Percentiles rank a stretch among this genome's conserved stretches.
Evolutionary conservation across 1,140 invertebrate genomes (phyloP).

Genomic region (Hycleus phaleratus): DNA sequence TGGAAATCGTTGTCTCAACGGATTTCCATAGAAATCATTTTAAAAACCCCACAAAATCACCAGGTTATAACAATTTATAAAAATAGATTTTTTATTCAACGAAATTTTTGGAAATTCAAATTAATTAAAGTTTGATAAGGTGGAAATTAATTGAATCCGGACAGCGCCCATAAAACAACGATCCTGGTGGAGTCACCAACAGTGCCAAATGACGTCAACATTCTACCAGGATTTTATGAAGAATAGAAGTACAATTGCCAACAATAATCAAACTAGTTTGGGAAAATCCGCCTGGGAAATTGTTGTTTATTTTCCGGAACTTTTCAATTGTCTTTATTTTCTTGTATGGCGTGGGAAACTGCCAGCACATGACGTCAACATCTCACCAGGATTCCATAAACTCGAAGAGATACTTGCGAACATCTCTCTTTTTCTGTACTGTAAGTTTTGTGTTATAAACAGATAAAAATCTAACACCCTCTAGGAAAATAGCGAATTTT

Average conservation of each 20-base stretch:
- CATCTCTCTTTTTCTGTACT: too few species aligned
- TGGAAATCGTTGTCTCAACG: constrained; percentile 21
- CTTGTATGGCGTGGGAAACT: too few species aligned
- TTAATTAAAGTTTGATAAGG: not conserved
- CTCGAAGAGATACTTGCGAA: not conserved
- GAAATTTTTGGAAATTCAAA: constrained; percentile 18
- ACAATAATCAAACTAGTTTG: not conserved
- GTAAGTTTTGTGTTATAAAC: too few species aligned
- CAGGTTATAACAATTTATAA: too few species aligned
- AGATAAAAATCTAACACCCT: too few species aligned
- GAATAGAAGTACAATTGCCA: not conserved
- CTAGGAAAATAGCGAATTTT: too few species aligned
- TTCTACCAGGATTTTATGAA: constrained; percentile 22
- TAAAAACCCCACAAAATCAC: too few species aligned
- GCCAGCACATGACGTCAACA: constrained; percentile 15
- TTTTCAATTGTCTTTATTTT: not conserved
- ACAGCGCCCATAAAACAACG: not conserved
- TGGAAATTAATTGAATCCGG: not conserved
- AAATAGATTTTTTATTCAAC: not conserved
- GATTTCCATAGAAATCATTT: not conserved
- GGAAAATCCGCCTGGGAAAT: not conserved
- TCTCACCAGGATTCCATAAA: constrained; percentile 8
- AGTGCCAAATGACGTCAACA: constrained; percentile 28
- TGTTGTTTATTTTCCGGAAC: not conserved
- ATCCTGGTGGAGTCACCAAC: not conserved